Conservation (phyloP, 1,140 invertebrate species). For the Achatina immaculata region DNA sequence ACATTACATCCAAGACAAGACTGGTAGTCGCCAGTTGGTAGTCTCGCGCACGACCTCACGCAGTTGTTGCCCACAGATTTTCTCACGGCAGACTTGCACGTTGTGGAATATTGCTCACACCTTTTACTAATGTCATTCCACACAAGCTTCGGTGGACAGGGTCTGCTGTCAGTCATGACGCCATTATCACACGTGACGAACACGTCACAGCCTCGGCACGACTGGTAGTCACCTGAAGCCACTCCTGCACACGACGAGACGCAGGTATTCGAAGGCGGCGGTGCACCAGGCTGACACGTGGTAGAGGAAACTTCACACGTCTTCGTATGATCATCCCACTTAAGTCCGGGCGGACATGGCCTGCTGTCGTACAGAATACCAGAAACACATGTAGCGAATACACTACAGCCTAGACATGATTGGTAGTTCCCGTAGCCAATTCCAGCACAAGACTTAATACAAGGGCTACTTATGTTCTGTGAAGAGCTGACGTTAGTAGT, state of each 20-base stretch:
- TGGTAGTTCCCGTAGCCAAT: not conserved
- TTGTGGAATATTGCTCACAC: slow-evolving; percentile 39
- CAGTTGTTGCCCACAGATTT: not conserved
- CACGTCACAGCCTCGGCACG: slow-evolving; percentile 42
- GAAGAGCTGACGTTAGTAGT: not conserved
- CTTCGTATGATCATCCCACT: slow-evolving; percentile 37
- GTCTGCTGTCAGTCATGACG: slow-evolving; percentile 37
- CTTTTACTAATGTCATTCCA: slow-evolving; percentile 43
- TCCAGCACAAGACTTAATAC: not conserved
- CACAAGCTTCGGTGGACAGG: slow-evolving; percentile 37
- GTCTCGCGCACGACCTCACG: slow-evolving; percentile 76
- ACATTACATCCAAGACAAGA: slow-evolving; percentile 42
- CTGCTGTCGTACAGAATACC: slow-evolving; percentile 25
- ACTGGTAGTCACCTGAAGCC: slow-evolving; percentile 64
- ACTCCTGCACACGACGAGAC: slow-evolving; percentile 77
- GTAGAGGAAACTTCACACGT: slow-evolving; percentile 3
- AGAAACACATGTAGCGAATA: slow-evolving; percentile 37
- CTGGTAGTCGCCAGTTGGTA: slow-evolving; percentile 67
- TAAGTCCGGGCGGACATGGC: slow-evolving; percentile 26
- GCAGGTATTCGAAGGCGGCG: slow-evolving; percentile 41
- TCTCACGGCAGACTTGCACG: slow-evolving; percentile 27
- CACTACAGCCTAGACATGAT: slow-evolving; percentile 35
- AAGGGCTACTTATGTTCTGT: not conserved
- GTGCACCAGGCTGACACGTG: slow-evolving; percentile 23
- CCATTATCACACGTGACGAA: slow-evolving; percentile 45